Evolutionary conservation across 1,140 invertebrate genomes (phyloP).

Genomic region (Drosophila subpulchrella): DNA sequence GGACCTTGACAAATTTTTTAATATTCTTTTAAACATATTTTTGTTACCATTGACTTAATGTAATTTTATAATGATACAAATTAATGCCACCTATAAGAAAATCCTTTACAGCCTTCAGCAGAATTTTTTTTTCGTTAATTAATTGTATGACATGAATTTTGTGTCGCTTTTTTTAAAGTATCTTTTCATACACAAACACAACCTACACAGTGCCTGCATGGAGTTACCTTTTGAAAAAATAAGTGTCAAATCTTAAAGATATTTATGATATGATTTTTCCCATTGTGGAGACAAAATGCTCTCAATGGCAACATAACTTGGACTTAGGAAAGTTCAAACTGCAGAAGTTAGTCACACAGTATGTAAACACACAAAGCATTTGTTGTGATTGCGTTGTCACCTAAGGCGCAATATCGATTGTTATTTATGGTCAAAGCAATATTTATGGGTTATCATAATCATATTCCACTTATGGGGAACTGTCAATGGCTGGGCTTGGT

Average conservation of each 20-base stretch:
- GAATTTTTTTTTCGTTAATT: too few relatives aligned
- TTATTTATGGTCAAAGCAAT: conserved; percentile 34
- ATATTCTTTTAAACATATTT: too few relatives aligned
- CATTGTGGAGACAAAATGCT: neutral
- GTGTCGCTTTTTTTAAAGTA: too few relatives aligned
- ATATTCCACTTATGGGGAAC: conserved; percentile 36
- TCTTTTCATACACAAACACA: too few relatives aligned
- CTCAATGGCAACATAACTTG: neutral
- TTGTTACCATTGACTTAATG: too few relatives aligned
- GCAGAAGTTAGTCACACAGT: conserved; percentile 6
- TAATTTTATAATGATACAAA: too few relatives aligned
- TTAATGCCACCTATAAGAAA: too few relatives aligned
- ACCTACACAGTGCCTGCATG: too few relatives aligned
- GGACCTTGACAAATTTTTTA: too few relatives aligned
- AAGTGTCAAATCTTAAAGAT: neutral
- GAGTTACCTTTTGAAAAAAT: too few relatives aligned
- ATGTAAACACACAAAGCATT: neutral
- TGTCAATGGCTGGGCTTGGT: conserved; percentile 36
- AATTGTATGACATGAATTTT: too few relatives aligned
- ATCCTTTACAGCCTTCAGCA: too few relatives aligned
- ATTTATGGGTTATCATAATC: conserved; percentile 50
- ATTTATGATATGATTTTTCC: neutral
- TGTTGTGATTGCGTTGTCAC: conserved; percentile 30
- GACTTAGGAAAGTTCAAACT: conserved; percentile 7
- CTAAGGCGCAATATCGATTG: conserved; percentile 20